Evolutionary conservation across 2,113 vertebrate genomes (phyloP), one percentile per base, ranked within the genome.

Genomic region (Numida meleagris): DNA sequence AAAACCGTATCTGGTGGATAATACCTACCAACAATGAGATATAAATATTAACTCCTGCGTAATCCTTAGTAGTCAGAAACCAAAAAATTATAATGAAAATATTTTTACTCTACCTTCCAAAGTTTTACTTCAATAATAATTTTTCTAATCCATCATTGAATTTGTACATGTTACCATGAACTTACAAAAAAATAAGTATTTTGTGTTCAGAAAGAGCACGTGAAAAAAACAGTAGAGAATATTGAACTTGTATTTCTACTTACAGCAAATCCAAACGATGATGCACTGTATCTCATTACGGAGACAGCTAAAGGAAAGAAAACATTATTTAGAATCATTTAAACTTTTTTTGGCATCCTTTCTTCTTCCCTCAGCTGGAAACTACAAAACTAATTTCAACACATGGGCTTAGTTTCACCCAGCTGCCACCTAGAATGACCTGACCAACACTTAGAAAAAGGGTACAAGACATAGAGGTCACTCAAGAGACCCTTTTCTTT

Each of bases 211-310:
- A 63, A 84, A 89, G 74, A 73, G 36, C 3, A 15, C 6, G 13
- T 72, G 1, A 14, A 59, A 36, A 65, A 38, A 77, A 6, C 1
- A 13, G 13, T 12, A 36, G 10, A 51, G 38, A 70, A 40, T 34
- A 78, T 74, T 83, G 66, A 66, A 75, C 18, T 62, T 33, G 23
- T 34, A 68, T 92, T 45, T 93, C 67, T 98, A 99, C 99, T 99
- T 98, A 99, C 99, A 74, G 99, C 99, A 98, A 99, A 99, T 98
- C 99, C 99, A 97, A 99, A 99, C 50, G 99, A 99, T 92, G 99
- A 99, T 40, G 99, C 99, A 76, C 99, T 99, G 98, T 99, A 99
- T 96, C 99, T 98, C 99, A 99, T 99, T 96, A 99, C 98, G 72
- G 99, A 99, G 97, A 99, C 99, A 96, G 99, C 99, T 99, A 97